Percentiles rank a stretch among this genome's conserved stretches.
phyloP scores from a whole-genome alignment of 2,113 vertebrate genomes.

The Grus americana region DNA sequence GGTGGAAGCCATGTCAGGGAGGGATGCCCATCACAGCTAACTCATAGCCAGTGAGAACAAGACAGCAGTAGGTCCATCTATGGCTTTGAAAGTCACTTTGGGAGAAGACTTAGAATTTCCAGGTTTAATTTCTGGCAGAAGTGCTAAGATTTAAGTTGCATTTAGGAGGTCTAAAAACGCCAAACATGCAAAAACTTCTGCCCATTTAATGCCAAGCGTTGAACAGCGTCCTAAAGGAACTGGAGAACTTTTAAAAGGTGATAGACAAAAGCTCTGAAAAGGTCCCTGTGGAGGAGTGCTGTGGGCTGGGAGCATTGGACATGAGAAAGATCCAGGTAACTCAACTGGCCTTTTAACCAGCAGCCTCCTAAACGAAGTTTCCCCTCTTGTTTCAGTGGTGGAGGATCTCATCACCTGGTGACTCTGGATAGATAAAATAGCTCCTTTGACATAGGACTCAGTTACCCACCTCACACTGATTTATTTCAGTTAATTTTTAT shows the following conservation, averaged over 20 bases:
- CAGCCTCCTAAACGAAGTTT: background rate
- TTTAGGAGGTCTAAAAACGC: background rate
- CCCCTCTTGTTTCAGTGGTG: fast-evolving
- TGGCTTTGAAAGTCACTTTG: background rate
- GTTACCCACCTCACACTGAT: background rate
- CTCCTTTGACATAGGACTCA: background rate
- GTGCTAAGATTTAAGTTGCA: background rate
- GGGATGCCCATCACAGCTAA: background rate
- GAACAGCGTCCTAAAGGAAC: background rate
- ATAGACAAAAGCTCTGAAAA: background rate
- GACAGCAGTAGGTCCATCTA: background rate
- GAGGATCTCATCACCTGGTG: background rate
- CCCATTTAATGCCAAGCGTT: background rate
- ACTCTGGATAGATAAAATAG: background rate
- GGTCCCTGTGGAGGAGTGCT: background rate
- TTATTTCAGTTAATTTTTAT: background rate
- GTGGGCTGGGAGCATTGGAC: background rate
- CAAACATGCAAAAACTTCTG: background rate
- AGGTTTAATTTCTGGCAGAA: background rate
- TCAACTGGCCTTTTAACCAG: background rate
- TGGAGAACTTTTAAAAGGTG: background rate
- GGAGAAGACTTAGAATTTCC: background rate
- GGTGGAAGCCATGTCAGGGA: background rate
- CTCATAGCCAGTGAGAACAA: background rate
- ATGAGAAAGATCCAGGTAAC: background rate